A percentile compares a stretch with the other conserved stretches of the same genome.
Conservation (phyloP, 2,888 invertebrate genomes). For the Halictus quadricinctus region DNA sequence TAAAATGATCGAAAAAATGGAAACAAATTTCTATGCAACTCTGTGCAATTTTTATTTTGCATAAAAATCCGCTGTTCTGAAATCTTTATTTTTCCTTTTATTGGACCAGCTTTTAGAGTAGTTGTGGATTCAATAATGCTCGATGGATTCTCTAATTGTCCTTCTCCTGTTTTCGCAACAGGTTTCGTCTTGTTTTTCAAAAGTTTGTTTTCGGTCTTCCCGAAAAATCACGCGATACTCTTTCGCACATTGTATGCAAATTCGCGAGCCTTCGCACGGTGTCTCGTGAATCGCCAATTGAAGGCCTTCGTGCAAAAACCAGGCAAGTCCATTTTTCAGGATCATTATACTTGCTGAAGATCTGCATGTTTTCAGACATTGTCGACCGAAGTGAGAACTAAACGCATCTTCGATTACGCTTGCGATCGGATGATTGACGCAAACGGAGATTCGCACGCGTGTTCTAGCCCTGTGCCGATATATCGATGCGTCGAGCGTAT, state of each 20-base stretch:
- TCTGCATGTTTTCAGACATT: no score
- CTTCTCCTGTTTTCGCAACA: not conserved
- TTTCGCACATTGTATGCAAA: constrained; percentile 73
- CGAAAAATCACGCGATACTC: constrained; percentile 64
- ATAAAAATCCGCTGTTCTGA: no score
- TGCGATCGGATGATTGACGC: not conserved
- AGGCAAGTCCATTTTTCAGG: not conserved
- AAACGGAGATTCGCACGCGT: constrained; percentile 18
- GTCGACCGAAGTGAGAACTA: no score
- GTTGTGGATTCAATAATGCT: not conserved
- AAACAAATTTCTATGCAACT: no score
- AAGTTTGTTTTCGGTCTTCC: not conserved
- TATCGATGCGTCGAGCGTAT: not conserved
- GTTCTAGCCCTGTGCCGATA: constrained; percentile 57
- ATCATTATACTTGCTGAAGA: not conserved
- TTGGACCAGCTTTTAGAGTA: no score
- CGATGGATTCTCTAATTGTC: not conserved
- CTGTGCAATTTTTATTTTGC: no score
- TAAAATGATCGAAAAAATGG: no score
- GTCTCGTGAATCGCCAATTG: not conserved
- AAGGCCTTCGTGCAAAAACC: not conserved
- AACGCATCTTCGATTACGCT: constrained; percentile 18
- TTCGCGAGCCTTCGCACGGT: constrained; percentile 49
- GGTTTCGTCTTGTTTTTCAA: not conserved
- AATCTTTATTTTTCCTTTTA: no score